Conservation (phyloP, 1,140 invertebrate genomes). For the Carcinoscorpius rotundicauda region DNA sequence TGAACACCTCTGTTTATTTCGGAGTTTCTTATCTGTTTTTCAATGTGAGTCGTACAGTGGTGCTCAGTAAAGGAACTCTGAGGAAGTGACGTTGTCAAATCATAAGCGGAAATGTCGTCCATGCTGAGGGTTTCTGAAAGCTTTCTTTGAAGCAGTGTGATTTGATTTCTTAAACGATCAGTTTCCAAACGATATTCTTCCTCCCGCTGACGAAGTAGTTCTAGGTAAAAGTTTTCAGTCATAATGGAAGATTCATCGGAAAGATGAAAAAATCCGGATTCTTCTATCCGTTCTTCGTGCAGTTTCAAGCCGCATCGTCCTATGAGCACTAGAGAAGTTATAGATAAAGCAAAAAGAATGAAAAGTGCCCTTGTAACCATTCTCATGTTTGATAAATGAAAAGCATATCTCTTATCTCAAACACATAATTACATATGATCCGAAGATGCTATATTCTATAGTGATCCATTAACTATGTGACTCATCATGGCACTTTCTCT, state of each 20-base stretch:
- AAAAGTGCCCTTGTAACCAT: conserved; percentile 30
- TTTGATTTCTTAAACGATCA: conserved; percentile 45
- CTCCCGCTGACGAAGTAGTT: conserved; percentile 27
- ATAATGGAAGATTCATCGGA: too few species aligned
- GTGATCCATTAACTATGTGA: too few species aligned
- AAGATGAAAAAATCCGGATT: too few species aligned
- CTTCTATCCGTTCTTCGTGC: conserved; percentile 23
- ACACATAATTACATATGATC: too few species aligned
- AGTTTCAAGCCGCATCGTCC: conserved; percentile 32
- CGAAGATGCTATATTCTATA: too few species aligned
- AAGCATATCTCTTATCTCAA: too few species aligned
- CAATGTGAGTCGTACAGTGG: conserved; percentile 13
- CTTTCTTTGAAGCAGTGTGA: conserved; percentile 27
- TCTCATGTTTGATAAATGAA: conserved; percentile 13
- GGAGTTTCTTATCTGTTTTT: conserved; percentile 14
- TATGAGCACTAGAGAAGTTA: conserved; percentile 32
- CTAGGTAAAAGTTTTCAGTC: not conserved
- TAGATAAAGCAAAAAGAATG: conserved; percentile 30
- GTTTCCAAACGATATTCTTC: conserved; percentile 44
- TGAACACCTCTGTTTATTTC: conserved; percentile 15
- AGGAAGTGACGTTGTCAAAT: conserved; percentile 5
- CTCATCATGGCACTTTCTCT: too few species aligned
- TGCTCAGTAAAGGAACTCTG: conserved; percentile 9
- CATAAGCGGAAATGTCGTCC: conserved; percentile 11
- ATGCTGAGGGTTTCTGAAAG: conserved; percentile 5